Evolutionary conservation across 2,888 invertebrate species (phyloP).

Genomic region (Phytoseiulus persimilis): DNA sequence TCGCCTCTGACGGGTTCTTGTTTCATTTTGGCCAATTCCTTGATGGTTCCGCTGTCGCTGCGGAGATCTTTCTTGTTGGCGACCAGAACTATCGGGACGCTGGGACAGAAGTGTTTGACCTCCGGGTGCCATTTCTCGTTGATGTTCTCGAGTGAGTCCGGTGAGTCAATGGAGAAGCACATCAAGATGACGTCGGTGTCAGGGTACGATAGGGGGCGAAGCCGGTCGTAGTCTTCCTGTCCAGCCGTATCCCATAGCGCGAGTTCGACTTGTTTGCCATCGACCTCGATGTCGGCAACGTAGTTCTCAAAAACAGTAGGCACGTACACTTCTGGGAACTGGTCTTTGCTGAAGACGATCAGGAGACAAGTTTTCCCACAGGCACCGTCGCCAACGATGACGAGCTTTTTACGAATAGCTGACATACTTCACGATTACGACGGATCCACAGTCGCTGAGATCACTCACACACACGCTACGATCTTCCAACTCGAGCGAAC

Average conservation of each 20-base stretch:
- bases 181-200: slow-evolving; percentile 57
- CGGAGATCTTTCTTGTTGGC: slow-evolving; percentile 54
- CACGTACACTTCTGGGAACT: slow-evolving; percentile 61
- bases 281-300: slow-evolving; percentile 52
- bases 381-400: slow-evolving; percentile 60
- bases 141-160: slow-evolving; percentile 56
- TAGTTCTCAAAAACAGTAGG: slow-evolving; percentile 58
- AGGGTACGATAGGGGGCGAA: slow-evolving; percentile 54
- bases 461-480: not conserved
- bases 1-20: slow-evolving; percentile 53
- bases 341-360: slow-evolving; percentile 58
- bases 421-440: slow-evolving; percentile 50
- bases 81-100: slow-evolving; percentile 56
- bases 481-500: not conserved
- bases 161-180: slow-evolving; percentile 57
- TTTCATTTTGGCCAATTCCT: slow-evolving; percentile 54
- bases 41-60: slow-evolving; percentile 51
- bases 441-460: not conserved
- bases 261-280: slow-evolving; percentile 44
- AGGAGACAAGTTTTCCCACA: slow-evolving; percentile 61
- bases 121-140: slow-evolving; percentile 58
- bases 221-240: slow-evolving; percentile 55
- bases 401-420: slow-evolving; percentile 58
- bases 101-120: slow-evolving; percentile 56
- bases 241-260: slow-evolving; percentile 54